Percentiles rank a stretch among this genome's conserved stretches.
These are phyloP conservation scores for Parasteatoda tepidariorum DNA, from an alignment of 1,140 invertebrate species.

Conservation along the genomic window DNA sequence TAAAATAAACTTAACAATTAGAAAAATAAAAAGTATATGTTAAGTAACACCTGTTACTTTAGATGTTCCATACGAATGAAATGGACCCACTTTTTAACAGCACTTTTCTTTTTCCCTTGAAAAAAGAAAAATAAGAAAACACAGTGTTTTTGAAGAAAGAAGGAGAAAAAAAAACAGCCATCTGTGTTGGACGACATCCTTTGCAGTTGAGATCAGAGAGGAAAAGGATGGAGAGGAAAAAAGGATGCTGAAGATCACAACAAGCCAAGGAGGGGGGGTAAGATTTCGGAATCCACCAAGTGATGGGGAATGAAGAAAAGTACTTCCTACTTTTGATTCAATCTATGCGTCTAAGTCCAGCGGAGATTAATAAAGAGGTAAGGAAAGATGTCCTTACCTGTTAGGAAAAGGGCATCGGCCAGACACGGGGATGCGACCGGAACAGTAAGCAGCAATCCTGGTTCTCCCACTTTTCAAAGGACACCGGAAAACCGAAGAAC, in stretches of 20 bases:
- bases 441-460: slow-evolving; percentile 27
- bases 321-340: no score
- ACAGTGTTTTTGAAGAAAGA: no score
- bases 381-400: slow-evolving; percentile 39
- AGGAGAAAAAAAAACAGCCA: no score
- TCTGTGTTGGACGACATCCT: no score
- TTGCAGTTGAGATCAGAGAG: no score
- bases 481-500: slow-evolving; percentile 59
- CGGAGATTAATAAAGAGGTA: neutral
- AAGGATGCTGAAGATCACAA: neutral
- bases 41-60: neutral
- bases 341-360: no score
- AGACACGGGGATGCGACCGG: slow-evolving; percentile 33
- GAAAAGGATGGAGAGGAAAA: no score
- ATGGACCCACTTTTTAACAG: no score
- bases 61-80: neutral
- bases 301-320: neutral
- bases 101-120: no score
- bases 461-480: slow-evolving; percentile 48
- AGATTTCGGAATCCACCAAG: neutral
- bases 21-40: no score
- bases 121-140: no score
- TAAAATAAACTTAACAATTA: no score
- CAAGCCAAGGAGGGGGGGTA: neutral
- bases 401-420: slow-evolving; percentile 38